Conservation (phyloP, 2,888 invertebrate species). For the Drosophila histrio region DNA sequence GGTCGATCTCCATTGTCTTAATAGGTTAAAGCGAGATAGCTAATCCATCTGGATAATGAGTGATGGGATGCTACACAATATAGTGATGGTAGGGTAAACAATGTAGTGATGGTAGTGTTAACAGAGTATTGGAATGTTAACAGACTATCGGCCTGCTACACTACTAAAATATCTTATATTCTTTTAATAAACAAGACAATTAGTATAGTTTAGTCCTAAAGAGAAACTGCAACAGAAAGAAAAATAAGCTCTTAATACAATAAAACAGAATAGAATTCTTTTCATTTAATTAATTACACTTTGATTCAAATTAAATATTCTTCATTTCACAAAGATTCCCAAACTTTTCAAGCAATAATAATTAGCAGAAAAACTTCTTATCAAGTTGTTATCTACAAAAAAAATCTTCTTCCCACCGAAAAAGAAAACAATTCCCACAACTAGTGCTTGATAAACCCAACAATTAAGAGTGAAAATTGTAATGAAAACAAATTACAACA, state of each 20-base stretch:
- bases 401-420: slow-evolving; percentile 41
- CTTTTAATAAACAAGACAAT: too few species aligned
- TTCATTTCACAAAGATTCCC: not conserved
- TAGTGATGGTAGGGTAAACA: too few species aligned
- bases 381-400: slow-evolving; percentile 9
- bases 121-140: too few species aligned
- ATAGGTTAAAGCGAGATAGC: too few species aligned
- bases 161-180: too few species aligned
- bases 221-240: not conserved
- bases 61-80: too few species aligned
- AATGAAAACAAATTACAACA: slow-evolving; percentile 76
- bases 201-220: too few species aligned
- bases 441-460: slow-evolving; percentile 31
- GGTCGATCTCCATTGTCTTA: too few species aligned
- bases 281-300: not conserved
- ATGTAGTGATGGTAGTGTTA: too few species aligned
- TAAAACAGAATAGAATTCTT: not conserved
- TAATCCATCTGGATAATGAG: too few species aligned
- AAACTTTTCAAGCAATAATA: not conserved
- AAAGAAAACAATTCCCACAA: slow-evolving; percentile 37
- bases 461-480: slow-evolving; percentile 67
- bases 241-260: not conserved
- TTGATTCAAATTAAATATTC: not conserved
- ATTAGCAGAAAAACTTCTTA: slow-evolving; percentile 1
- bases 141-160: too few species aligned